These are phyloP conservation scores for Neolamprologus modestus DNA, from an alignment of 2,113 vertebrate genomes.

Conservation along the genomic window DNA sequence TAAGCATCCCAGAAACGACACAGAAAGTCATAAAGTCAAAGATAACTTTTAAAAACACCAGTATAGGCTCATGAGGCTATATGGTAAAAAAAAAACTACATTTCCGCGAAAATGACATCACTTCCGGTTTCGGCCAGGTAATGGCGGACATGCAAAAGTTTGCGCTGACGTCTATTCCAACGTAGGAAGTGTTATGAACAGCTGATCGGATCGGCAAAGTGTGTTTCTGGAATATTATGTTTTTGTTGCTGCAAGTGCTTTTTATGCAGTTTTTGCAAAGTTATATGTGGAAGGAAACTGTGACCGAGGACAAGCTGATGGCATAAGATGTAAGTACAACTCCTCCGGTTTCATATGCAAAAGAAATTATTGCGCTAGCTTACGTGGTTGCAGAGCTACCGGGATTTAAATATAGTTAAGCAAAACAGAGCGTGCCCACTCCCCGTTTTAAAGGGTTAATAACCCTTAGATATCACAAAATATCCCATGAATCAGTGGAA, in stretches of 20 bases:
- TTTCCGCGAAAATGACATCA: fast-evolving
- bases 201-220: fast-evolving
- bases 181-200: fast-evolving
- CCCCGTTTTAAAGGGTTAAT: not conserved
- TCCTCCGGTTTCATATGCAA: too few species aligned
- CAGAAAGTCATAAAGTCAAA: too few species aligned
- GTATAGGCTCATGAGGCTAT: fast-evolving
- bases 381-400: fast-evolving
- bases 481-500: not conserved
- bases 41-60: too few species aligned
- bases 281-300: too few species aligned
- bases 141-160: fast-evolving
- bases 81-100: too few species aligned
- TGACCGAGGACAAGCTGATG: too few species aligned
- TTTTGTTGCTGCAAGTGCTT: too few species aligned
- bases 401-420: fast-evolving
- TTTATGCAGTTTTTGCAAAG: too few species aligned
- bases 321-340: too few species aligned
- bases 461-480: not conserved
- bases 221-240: too few species aligned
- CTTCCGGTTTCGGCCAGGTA: fast-evolving
- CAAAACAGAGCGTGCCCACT: fast-evolving
- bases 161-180: fast-evolving
- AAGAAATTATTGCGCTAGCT: too few species aligned
- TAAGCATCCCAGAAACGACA: too few species aligned